Conservation (phyloP, 2,888 invertebrate genomes). For the Mantis religiosa region DNA sequence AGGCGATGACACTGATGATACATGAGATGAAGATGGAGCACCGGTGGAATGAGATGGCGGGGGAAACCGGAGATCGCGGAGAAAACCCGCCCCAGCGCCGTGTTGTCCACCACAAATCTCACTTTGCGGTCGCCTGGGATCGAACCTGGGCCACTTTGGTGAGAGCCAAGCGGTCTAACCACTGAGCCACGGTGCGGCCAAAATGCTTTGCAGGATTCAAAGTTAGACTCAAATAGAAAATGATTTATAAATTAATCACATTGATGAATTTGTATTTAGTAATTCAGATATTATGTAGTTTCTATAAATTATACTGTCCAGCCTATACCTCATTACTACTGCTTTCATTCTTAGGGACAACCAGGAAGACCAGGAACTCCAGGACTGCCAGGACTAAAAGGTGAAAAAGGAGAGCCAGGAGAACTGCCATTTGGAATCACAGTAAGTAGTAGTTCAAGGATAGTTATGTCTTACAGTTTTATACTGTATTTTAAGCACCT, state of each 20-base stretch:
- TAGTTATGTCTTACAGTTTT: not conserved
- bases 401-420: slow-evolving; percentile 67
- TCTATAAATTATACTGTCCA: not conserved
- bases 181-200: too few relatives aligned
- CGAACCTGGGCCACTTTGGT: too few relatives aligned
- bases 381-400: slow-evolving; percentile 65
- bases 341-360: slow-evolving; percentile 56
- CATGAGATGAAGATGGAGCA: too few relatives aligned
- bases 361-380: slow-evolving; percentile 64
- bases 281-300: not conserved
- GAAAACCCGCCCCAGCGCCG: too few relatives aligned
- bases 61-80: too few relatives aligned
- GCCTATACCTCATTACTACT: slow-evolving; percentile 20
- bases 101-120: too few relatives aligned
- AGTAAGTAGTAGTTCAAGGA: not conserved
- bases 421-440: slow-evolving; percentile 31
- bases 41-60: too few relatives aligned
- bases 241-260: not conserved
- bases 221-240: not conserved
- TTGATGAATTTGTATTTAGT: too few relatives aligned
- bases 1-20: too few relatives aligned
- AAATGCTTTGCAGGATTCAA: not conserved
- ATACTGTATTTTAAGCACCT: too few relatives aligned
- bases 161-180: too few relatives aligned
- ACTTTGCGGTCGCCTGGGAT: too few relatives aligned